A percentile compares a stretch with the other conserved stretches of the same genome.
These are phyloP conservation scores for Ophioderma brevispina DNA, from an alignment of 35 echinoderm and acorn worm species.

Conservation along the genomic window DNA sequence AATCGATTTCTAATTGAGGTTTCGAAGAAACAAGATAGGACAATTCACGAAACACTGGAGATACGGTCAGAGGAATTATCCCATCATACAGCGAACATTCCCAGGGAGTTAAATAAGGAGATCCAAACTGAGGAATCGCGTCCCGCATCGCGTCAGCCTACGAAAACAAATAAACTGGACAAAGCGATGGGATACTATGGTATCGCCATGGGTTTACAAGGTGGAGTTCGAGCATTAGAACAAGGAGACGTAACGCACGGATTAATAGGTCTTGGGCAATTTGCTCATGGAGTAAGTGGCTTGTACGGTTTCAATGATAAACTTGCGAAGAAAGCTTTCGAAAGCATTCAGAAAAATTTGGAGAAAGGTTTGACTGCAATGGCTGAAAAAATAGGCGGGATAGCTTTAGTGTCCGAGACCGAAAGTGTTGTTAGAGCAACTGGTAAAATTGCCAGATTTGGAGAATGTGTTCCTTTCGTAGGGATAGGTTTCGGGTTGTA, in stretches of 20 bases:
- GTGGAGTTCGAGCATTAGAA: not conserved
- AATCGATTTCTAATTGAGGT: too few relatives aligned
- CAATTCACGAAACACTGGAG: too few relatives aligned
- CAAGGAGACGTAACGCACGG: not conserved
- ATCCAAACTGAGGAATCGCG: too few relatives aligned
- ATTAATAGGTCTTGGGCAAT: slow-evolving; percentile 14
- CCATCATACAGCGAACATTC: too few relatives aligned
- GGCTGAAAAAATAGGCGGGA: not conserved
- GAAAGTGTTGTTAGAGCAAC: not conserved
- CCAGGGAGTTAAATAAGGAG: too few relatives aligned
- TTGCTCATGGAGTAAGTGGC: not conserved
- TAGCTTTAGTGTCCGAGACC: not conserved
- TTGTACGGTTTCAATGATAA: not conserved
- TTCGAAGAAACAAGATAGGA: too few relatives aligned
- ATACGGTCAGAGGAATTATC: too few relatives aligned
- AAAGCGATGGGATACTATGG: slow-evolving; percentile 9
- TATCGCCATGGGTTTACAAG: slow-evolving; percentile 5
- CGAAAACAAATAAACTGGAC: not conserved
- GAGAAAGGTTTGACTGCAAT: not conserved
- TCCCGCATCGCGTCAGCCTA: too few relatives aligned
- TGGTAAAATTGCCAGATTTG: not conserved
- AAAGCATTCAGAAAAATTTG: not conserved
- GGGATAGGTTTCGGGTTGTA: not conserved
- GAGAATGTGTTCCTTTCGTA: not conserved
- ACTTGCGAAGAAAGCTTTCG: not conserved